Percentiles rank a stretch among this genome's conserved stretches.
Evolutionary conservation across 2,797 vertebrate genomes (phyloP).

Genomic region (Prionace glauca): DNA sequence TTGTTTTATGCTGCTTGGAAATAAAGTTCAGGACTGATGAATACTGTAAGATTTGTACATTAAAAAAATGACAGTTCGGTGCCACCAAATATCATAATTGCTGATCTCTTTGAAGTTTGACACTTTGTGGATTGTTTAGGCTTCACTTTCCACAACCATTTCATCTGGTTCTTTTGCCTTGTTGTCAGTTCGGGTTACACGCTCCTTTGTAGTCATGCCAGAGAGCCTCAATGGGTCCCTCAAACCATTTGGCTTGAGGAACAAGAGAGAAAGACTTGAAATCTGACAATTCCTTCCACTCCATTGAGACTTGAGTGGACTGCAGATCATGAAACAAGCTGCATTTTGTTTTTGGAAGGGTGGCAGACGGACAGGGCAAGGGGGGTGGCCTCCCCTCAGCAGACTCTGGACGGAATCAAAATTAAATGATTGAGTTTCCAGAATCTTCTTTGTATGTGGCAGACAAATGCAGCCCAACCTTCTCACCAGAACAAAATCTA

Average conservation of each 20-base stretch:
- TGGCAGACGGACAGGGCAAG: background rate
- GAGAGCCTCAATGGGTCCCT: conserved; percentile 44
- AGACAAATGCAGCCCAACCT: conserved; percentile 49
- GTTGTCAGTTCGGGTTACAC: conserved; percentile 40
- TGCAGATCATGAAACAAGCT: conserved; percentile 52
- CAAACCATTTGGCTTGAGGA: conserved; percentile 43
- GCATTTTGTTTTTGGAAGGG: conserved; percentile 41
- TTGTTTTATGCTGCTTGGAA: background rate
- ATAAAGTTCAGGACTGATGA: background rate
- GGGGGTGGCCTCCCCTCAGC: conserved; percentile 36
- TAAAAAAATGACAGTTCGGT: background rate
- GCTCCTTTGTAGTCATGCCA: conserved; percentile 53
- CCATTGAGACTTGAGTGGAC: conserved; percentile 42
- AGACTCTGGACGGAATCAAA: conserved; percentile 50
- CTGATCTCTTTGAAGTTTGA: conserved; percentile 48
- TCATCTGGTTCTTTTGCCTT: conserved; percentile 46
- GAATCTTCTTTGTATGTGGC: conserved; percentile 52
- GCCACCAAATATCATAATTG: conserved; percentile 45
- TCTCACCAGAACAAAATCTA: conserved; percentile 41
- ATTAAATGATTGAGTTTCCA: conserved; percentile 70
- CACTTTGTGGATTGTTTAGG: conserved; percentile 38
- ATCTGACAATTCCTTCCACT: conserved; percentile 44
- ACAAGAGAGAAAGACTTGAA: conserved; percentile 40
- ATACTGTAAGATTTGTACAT: background rate
- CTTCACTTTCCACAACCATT: conserved; percentile 50